A percentile compares a stretch with the other conserved stretches of the same genome.
Evolutionary conservation across 2,113 vertebrate species (phyloP).

Genomic region (Thamnaconus septentrionalis): DNA sequence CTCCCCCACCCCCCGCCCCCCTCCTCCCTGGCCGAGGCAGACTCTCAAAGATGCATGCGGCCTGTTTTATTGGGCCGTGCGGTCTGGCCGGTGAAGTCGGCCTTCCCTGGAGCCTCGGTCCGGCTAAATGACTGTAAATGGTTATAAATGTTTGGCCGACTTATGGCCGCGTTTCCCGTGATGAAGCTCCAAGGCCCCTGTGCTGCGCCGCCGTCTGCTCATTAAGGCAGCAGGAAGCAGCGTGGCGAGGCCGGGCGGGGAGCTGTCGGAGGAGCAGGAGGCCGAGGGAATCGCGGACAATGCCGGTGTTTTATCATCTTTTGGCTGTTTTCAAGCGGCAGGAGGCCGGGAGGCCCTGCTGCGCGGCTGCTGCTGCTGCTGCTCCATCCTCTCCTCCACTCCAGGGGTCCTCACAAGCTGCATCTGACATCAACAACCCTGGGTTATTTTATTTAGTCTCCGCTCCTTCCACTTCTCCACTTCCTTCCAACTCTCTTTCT

Average conservation of each 20-base stretch:
- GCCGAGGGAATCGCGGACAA: slow-evolving; percentile 59
- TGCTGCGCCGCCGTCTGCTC: slow-evolving; percentile 65
- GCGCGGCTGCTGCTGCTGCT: slow-evolving; percentile 12
- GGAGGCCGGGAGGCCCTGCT: slow-evolving; percentile 43
- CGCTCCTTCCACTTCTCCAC: slow-evolving; percentile 5
- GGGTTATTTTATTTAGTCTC: slow-evolving; percentile 21
- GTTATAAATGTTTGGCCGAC: slow-evolving; percentile 58
- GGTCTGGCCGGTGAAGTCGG: slow-evolving; percentile 20
- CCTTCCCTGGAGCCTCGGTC: slow-evolving; percentile 26
- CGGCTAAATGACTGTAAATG: slow-evolving; percentile 57
- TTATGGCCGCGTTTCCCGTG: slow-evolving; percentile 55
- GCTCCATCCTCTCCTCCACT: slow-evolving; percentile 25
- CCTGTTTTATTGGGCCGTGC: slow-evolving; percentile 36
- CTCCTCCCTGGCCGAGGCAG: too few species aligned
- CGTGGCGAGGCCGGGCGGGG: neutral
- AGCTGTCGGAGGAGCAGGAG: slow-evolving; percentile 30
- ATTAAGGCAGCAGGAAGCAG: slow-evolving; percentile 64
- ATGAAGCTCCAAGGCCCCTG: slow-evolving; percentile 59
- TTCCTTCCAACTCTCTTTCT: too few species aligned
- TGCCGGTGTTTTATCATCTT: slow-evolving; percentile 71
- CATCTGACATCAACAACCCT: slow-evolving; percentile 27
- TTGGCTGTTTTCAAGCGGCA: slow-evolving; percentile 41
- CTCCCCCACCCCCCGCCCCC: neutral
- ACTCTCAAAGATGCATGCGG: too few species aligned
- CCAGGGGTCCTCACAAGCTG: slow-evolving; percentile 42